Conservation (phyloP, 2,113 vertebrate genomes). For the Peromyscus leucopus region DNA sequence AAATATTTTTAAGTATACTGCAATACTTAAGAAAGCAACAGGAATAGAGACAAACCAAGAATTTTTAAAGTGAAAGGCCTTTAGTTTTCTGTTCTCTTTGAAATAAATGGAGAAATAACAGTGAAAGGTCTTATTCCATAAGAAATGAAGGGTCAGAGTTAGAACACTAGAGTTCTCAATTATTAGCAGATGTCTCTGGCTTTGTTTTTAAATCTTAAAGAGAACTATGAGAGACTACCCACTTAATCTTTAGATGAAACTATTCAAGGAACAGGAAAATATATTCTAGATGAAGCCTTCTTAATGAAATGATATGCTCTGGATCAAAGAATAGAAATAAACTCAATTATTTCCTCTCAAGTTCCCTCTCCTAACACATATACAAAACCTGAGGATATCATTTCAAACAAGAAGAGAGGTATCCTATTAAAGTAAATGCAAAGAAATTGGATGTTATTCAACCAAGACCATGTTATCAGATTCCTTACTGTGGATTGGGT, state of each 20-base stretch:
- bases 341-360: constrained; percentile 42
- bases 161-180: not conserved
- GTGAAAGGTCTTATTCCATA: not conserved
- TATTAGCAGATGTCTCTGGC: not conserved
- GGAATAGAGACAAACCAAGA: not conserved
- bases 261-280: not conserved
- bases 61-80: not conserved
- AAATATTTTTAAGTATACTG: not conserved
- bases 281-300: not conserved
- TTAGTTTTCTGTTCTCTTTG: constrained; percentile 10
- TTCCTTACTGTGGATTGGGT: not conserved
- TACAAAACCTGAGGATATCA: not conserved
- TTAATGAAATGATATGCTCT: constrained; percentile 1
- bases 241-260: constrained; percentile 29
- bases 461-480: constrained; percentile 21
- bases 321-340: constrained; percentile 43
- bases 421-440: constrained; percentile 49
- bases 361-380: constrained; percentile 28
- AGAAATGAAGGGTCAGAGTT: not conserved
- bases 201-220: not conserved
- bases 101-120: constrained; percentile 7
- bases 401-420: not conserved
- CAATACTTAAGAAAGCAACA: not conserved
- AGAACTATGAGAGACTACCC: not conserved
- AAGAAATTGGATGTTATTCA: constrained; percentile 36